These are phyloP conservation scores for Pangasius sanitwongsei DNA, from an alignment of 2,797 vertebrate species.

Conservation along the genomic window DNA sequence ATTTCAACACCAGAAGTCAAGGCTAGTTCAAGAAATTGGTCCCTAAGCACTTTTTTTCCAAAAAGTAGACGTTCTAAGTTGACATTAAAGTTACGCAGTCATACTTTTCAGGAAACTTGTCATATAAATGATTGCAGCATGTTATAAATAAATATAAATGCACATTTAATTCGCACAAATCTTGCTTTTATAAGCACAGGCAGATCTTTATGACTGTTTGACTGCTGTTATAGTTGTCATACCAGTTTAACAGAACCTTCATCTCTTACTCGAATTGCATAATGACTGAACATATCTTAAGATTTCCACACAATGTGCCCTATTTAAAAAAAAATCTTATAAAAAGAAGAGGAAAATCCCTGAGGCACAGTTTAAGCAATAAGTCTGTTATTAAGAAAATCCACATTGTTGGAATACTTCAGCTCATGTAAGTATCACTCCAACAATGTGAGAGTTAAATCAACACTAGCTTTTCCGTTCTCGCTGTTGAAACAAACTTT, in stretches of 20 bases:
- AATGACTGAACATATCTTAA: not conserved
- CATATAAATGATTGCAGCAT: not conserved
- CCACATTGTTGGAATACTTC: not conserved
- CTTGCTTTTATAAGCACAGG: not conserved
- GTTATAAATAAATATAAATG: not conserved
- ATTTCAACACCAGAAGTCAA: not conserved
- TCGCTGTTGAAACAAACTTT: not conserved
- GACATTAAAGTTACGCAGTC: not conserved
- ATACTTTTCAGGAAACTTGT: not conserved
- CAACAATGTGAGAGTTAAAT: not conserved
- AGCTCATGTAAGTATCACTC: not conserved
- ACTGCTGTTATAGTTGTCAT: not conserved
- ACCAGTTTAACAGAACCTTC: conserved; percentile 11
- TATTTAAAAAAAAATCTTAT: not conserved
- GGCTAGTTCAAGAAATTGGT: not conserved
- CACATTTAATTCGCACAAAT: not conserved
- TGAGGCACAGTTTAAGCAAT: not conserved
- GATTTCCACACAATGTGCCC: not conserved
- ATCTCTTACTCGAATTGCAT: not conserved
- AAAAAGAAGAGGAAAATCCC: not conserved
- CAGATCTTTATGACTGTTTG: not conserved
- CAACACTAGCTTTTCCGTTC: not conserved
- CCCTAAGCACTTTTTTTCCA: not conserved
- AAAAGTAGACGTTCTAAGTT: not conserved
- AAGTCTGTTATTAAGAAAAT: not conserved